phyloP scores from a whole-genome alignment of 2,113 vertebrate genomes.

The Esox niger region DNA sequence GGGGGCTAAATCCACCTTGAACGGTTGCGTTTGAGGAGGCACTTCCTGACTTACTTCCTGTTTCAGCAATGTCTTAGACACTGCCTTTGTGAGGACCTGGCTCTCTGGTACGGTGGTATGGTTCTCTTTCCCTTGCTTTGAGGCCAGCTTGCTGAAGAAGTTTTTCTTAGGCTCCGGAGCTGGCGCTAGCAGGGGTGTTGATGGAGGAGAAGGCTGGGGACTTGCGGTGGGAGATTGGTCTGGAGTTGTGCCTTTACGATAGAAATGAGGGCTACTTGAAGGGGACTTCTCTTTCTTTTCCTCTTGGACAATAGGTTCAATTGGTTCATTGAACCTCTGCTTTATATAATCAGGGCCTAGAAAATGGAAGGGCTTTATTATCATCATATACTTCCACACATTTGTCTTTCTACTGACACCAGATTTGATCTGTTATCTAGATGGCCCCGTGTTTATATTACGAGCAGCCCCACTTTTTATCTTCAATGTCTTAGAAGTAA shows the following conservation, averaged over 20 bases:
- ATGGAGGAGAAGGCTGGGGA: conserved; percentile 72
- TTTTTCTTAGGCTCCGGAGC: conserved; percentile 72
- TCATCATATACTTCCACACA: neutral
- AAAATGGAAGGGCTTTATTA: conserved; percentile 34
- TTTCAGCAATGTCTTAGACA: conserved; percentile 75
- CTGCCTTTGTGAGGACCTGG: conserved; percentile 74
- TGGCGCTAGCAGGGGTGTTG: conserved; percentile 74
- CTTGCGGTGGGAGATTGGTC: conserved; percentile 78
- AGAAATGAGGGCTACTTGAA: conserved; percentile 92
- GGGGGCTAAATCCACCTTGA: conserved; percentile 66
- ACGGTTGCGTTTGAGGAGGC: conserved; percentile 28
- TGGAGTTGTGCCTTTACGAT: conserved; percentile 95
- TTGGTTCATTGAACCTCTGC: conserved; percentile 85
- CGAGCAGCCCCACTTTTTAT: neutral
- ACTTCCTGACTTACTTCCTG: no score
- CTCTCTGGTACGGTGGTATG: conserved; percentile 66
- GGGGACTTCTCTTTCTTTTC: conserved; percentile 85
- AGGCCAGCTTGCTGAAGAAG: conserved; percentile 62
- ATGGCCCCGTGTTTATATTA: neutral
- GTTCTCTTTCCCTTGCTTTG: conserved; percentile 77
- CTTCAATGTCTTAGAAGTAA: neutral
- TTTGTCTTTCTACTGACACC: no score
- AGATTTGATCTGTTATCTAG: no score
- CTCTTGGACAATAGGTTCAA: conserved; percentile 79
- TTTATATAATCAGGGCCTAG: conserved; percentile 92